Percentiles rank a stretch among this genome's conserved stretches.
Evolutionary conservation across 2,888 invertebrate genomes (phyloP).

Genomic region (Parelbella ahira): DNA sequence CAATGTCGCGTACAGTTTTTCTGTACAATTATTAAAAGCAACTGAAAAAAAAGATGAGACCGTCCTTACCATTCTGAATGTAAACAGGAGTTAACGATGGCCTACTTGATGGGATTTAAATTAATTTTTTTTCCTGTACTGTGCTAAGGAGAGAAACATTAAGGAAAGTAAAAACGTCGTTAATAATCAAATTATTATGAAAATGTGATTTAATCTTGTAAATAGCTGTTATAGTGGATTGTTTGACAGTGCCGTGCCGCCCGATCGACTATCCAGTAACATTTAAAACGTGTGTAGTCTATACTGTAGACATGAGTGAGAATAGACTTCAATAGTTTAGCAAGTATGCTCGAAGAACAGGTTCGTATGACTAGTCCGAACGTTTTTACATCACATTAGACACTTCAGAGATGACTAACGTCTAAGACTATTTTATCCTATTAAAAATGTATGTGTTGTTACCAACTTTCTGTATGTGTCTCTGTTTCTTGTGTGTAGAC

Average conservation of each 20-base stretch:
- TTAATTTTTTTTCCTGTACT: constrained; percentile 28
- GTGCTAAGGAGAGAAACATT: constrained; percentile 25
- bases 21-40: constrained; percentile 5
- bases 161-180: constrained; percentile 26
- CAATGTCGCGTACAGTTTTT: background rate
- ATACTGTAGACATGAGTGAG: too few species aligned
- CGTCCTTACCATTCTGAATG: constrained; percentile 27
- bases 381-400: too few species aligned
- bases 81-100: constrained; percentile 30
- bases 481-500: too few species aligned
- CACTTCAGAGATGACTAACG: too few species aligned
- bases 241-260: constrained; percentile 2
- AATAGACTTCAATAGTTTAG: too few species aligned
- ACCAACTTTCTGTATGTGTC: too few species aligned
- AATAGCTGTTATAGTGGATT: constrained; percentile 7
- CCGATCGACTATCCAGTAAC: constrained; percentile 1
- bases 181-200: constrained; percentile 26
- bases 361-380: too few species aligned
- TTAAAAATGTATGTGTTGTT: too few species aligned
- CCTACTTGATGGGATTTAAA: constrained; percentile 30
- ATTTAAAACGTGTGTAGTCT: constrained; percentile 1
- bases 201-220: constrained; percentile 22
- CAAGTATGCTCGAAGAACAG: too few species aligned
- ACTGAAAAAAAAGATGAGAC: constrained; percentile 10
- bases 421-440: too few species aligned